Base-by-base conservation (phyloP, 2,113 vertebrate genomes). In the Oxyura jamaicensis region DNA sequence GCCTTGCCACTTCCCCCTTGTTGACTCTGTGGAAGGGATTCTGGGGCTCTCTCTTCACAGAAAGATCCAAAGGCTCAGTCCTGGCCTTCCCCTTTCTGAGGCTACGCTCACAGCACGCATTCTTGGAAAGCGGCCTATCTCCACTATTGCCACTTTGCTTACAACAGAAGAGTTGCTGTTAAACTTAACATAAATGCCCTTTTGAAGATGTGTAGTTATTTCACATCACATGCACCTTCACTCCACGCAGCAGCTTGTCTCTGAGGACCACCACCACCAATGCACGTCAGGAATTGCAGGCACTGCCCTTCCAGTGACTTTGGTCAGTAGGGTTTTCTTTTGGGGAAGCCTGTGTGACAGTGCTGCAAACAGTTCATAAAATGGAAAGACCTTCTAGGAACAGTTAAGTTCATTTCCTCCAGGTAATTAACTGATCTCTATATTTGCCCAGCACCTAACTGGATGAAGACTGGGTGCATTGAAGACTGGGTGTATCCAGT, bases 231-330 rank as follows among this genome's bases (percentile, higher is more conserved):
- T 14, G 63, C 4, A 6, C 28, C 63, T 56, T 53, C 35, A 56
- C 39, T 69, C 50, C 63, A 36, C 8, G 58, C 55, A 79, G 44
- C 12, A 79, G 13, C 31, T 73, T 35, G 65, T 26, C 22, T 68
- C 3, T 0, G 1, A 83, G 20, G 3, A 15, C n/a, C 41, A 52
- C 10, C 29, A 67, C 8, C 23, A 28, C 8, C 44, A 90, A n/a
- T 0, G 0, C 8, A 33, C 18, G 26, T 72, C 35, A 67, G 31
- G 15, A 91, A 78, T 20, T 0, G 0, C 5, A 3, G 0, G 0
- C 7, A 16, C 10, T 1, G 2, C 35, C 22, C 52, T 73, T 77
- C n/a, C 56, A 33, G 28, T 17, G 5, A 25, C 18, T 89, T 33
- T 60, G 25, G 67, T 56, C 31, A n/a, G 18, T 5, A 41, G 0